Evolutionary conservation across 2,797 vertebrate genomes (phyloP).

Genomic region (Molossus molossus): DNA sequence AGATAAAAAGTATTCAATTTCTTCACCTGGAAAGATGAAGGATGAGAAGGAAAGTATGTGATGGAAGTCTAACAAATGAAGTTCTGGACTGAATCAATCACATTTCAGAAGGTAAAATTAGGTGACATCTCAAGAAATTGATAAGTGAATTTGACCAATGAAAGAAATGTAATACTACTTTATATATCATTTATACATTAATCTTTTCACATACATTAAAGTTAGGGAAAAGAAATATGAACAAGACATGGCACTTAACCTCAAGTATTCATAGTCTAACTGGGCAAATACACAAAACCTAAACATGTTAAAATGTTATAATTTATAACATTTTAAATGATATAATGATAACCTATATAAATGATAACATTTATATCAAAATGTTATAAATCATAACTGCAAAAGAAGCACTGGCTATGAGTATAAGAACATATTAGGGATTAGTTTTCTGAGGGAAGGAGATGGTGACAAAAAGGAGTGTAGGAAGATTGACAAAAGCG

Average conservation of each 20-base stretch:
- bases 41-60: constrained; percentile 37
- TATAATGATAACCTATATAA: too few relatives aligned
- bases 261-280: not conserved
- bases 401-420: not conserved
- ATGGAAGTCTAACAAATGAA: constrained; percentile 24
- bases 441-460: not conserved
- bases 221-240: constrained; percentile 6
- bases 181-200: not conserved
- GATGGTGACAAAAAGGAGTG: not conserved
- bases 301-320: constrained; percentile 41
- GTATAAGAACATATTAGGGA: not conserved
- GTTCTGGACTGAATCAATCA: not conserved
- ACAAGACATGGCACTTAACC: not conserved
- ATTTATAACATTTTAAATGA: not conserved
- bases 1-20: not conserved
- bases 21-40: constrained; percentile 13
- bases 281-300: constrained; percentile 49
- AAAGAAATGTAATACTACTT: constrained; percentile 6
- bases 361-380: not conserved
- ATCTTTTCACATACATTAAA: constrained; percentile 51
- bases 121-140: constrained; percentile 27
- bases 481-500: not conserved
- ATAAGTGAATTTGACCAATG: constrained; percentile 31
- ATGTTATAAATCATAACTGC: not conserved
- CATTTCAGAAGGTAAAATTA: constrained; percentile 30